Evolutionary conservation across 2,888 invertebrate genomes (phyloP).

Genomic region (Drosophila niveifrons): DNA sequence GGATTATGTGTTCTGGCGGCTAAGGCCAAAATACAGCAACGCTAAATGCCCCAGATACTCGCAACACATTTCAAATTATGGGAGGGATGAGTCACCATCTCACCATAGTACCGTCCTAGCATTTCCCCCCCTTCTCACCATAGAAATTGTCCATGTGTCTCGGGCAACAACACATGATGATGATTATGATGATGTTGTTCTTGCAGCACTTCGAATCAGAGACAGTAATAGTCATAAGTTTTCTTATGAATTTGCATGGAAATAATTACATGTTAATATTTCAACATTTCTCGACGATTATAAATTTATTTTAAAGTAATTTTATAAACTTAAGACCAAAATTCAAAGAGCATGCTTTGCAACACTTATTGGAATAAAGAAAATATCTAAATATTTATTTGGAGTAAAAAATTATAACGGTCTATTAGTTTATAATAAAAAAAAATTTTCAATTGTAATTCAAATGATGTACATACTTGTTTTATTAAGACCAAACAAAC

Average conservation of each 20-base stretch:
- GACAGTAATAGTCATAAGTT: neutral
- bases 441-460: no score
- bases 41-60: slow-evolving; percentile 55
- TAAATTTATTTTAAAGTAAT: neutral
- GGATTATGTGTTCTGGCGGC: slow-evolving; percentile 43
- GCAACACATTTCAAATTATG: slow-evolving; percentile 28
- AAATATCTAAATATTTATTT: no score
- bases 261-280: neutral
- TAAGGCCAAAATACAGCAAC: slow-evolving; percentile 45
- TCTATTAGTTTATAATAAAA: no score
- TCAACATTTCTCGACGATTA: neutral
- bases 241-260: neutral
- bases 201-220: slow-evolving; percentile 5
- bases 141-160: slow-evolving; percentile 48
- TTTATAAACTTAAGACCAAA: no score
- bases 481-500: no score
- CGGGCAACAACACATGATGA: slow-evolving; percentile 20
- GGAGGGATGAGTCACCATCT: slow-evolving; percentile 44
- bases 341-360: no score
- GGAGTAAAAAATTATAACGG: no score
- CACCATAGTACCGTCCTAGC: neutral
- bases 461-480: no score
- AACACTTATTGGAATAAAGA: no score
- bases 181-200: neutral
- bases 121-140: neutral